Evolutionary conservation across 2,888 invertebrate species (phyloP), one percentile per base, ranked within the genome.

Genomic region (Rotaria sp.): DNA sequence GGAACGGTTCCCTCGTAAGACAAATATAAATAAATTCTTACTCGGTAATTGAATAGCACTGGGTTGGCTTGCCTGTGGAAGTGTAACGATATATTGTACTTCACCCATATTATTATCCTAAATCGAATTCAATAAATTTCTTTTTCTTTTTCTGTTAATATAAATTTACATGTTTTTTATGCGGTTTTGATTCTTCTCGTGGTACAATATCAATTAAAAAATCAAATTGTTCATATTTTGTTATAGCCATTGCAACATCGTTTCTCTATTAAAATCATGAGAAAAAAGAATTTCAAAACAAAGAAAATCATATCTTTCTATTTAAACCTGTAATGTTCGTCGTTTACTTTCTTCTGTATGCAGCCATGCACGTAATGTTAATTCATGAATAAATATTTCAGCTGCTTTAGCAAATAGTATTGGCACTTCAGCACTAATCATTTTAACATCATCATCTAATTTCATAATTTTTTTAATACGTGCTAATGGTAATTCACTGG

Each of bases 401-500:
- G 96, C 96, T 0, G 98, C 98, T 92, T 97, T 97, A 0, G 98
- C 96, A 91, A 99, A 97, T 84, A 99, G 92, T 88, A 98, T 94
- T 0, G 98, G 98, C 0, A 97, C 98, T 92, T 99, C 98, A 0
- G 97, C 96, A 80, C 96, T 97, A 89, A 99, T 99, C 98, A 99
- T 99, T 93, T 98, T 97, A 0, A 98, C 97, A 91, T 97, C 97
- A 88, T 98, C 98, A 89, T 99, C 99, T 67, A 99, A 92, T 91
- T 98, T 98, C 99, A 99, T 99, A 74, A 99, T 99, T 92, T 98
- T 98, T 92, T 99, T 99, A 88, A 99, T 98, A 88, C 98, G 93
- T 0, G 98, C 98, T 88, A 99, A 91, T 0, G 98, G 99, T 41
- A 99, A 92, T 8, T 96, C 95, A 92, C 96, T 97, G 88, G 95